Percentiles rank a stretch among this genome's conserved stretches.
phyloP scores from a whole-genome alignment of 2,113 vertebrate species.

The Phyllopteryx taeniolatus region DNA sequence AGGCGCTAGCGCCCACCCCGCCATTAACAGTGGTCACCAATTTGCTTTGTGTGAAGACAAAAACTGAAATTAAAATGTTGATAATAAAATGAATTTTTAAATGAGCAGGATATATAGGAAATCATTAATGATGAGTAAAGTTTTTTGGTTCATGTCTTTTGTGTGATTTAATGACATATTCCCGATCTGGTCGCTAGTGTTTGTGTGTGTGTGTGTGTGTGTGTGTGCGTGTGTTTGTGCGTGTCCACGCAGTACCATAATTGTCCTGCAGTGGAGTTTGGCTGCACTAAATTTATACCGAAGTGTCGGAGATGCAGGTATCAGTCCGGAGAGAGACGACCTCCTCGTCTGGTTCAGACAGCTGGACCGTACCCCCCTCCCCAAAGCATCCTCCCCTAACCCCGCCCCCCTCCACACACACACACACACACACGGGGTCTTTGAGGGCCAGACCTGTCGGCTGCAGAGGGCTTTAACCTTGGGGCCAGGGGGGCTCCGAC shows the following conservation, averaged over 20 bases:
- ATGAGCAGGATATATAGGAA: too few species aligned
- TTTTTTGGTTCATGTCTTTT: slow-evolving; percentile 16
- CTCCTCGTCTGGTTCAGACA: slow-evolving; percentile 26
- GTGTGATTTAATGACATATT: not conserved
- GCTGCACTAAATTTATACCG: not conserved
- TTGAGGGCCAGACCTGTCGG: slow-evolving; percentile 47
- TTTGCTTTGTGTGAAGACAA: too few species aligned
- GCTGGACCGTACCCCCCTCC: slow-evolving; percentile 23
- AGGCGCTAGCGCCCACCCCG: too few species aligned
- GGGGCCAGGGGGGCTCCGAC: slow-evolving; percentile 2
- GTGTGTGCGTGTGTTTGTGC: not conserved
- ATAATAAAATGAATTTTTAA: too few species aligned
- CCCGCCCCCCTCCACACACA: not conserved
- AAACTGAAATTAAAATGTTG: too few species aligned
- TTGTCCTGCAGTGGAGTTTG: not conserved
- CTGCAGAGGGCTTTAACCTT: slow-evolving; percentile 51
- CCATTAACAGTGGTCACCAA: too few species aligned
- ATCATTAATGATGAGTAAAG: too few species aligned
- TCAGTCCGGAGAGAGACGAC: not conserved
- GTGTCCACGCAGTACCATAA: not conserved
- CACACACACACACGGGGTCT: not conserved
- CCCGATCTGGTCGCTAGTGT: too few species aligned
- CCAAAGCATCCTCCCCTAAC: not conserved
- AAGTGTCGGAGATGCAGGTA: not conserved
- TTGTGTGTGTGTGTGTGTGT: not conserved